Base-by-base conservation (phyloP, 2,888 invertebrate genomes). In the Drosophila melanocephala region DNA sequence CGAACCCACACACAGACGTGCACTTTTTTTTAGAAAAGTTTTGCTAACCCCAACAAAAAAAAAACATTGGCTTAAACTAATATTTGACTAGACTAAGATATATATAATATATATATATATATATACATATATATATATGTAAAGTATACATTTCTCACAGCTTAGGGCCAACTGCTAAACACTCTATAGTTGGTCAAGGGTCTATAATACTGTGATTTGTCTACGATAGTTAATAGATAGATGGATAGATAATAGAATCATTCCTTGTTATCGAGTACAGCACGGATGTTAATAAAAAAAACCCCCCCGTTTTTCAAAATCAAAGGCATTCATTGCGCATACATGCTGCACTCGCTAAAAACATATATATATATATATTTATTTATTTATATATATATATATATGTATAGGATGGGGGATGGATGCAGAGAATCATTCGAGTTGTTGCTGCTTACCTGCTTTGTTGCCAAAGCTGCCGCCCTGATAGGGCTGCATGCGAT, bases 1-100 rank as follows among this genome's bases (percentile, higher is more conserved):
- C 56, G 44, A 70, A 71, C 79, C 98, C 2, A 98, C 97, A 92
- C 47, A 47, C 47, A 47, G 22, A 47, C 9, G 47, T 98, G 97
- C n/a, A 95, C 61, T 96, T 95, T 90, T 96, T 51, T 57, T 57
- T 57, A 57, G 64, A 22, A 70, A 55, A 47, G 57, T 32, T 47
- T 51, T 62, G 47, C 72, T 75, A 65, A 33, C 57, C 55, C 52
- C 42, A 47, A 44, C 5, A 42, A 39, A 60, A 44, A 12, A 56
- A 60, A 19, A 19, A 16, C 19, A 35, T 39, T 39, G 19, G 37
- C 37, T 57, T 62, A 28, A n/a, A 42, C 42, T 65, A 55, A 28
- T 26, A 35, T 7, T 47, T 16, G 22, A 56, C 65, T 63, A 28
- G 19, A 56, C 39, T 30, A 53, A 10, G 57, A 50, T 35, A 72